Conservation (phyloP, 2,888 invertebrate species). For the Brachycybe producta region DNA sequence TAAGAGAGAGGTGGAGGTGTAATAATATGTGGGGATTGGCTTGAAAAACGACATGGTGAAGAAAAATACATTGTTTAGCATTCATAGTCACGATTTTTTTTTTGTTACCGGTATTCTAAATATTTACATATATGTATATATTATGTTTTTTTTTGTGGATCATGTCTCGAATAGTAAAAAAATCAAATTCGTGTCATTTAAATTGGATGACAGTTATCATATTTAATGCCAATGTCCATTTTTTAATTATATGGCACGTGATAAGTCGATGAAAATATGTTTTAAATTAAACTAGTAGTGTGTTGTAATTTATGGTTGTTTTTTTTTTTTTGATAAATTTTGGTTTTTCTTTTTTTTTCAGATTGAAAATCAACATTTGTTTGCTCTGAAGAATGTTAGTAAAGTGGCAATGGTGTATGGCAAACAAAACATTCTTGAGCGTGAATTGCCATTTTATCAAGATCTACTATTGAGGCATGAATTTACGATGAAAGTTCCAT, state of each 20-base stretch:
- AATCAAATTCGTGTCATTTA: neutral
- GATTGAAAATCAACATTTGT: constrained; percentile 13
- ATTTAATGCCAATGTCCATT: neutral
- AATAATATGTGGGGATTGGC: too few relatives aligned
- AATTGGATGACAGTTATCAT: neutral
- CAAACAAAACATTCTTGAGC: constrained; percentile 22
- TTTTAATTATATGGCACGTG: too few relatives aligned
- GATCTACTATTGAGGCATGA: constrained; percentile 20
- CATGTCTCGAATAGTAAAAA: neutral
- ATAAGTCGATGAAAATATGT: too few relatives aligned
- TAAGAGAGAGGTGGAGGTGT: too few relatives aligned
- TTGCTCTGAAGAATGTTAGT: neutral
- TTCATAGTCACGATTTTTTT: too few relatives aligned
- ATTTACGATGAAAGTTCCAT: constrained; percentile 22
- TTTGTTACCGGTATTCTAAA: too few relatives aligned
- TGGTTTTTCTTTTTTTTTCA: constrained; percentile 1
- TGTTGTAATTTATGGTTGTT: neutral
- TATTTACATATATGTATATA: too few relatives aligned
- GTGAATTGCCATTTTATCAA: constrained; percentile 24
- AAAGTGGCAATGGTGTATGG: constrained; percentile 23
- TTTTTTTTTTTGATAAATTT: neutral
- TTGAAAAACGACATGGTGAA: too few relatives aligned
- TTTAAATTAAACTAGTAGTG: neutral
- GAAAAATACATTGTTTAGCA: too few relatives aligned
- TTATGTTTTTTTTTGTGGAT: neutral